Evolutionary conservation across 2,888 invertebrate genomes (phyloP).

Genomic region (Argyresthia albistria): DNA sequence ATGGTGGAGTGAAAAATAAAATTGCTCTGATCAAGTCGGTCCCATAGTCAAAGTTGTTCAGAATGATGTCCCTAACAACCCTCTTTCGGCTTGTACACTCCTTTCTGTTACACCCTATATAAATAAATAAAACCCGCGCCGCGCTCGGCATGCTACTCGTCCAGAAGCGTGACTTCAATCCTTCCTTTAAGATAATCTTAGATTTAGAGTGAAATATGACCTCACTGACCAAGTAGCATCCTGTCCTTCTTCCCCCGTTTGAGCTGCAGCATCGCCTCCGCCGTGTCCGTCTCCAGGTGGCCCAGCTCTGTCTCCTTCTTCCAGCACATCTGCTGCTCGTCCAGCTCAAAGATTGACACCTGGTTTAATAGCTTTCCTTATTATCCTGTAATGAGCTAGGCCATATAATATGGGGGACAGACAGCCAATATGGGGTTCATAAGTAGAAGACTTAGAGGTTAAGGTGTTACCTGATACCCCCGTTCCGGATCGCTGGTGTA

Average conservation of each 20-base stretch:
- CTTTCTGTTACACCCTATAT: too few relatives aligned
- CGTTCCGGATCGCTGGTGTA: slow-evolving; percentile 80
- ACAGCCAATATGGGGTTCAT: background rate
- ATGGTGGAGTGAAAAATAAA: too few relatives aligned
- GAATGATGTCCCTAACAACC: too few relatives aligned
- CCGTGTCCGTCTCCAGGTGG: slow-evolving; percentile 78
- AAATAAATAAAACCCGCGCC: too few relatives aligned
- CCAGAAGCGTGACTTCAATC: too few relatives aligned
- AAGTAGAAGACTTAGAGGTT: background rate
- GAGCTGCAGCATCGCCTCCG: slow-evolving; percentile 84
- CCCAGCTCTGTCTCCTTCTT: slow-evolving; percentile 73
- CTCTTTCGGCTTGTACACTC: too few relatives aligned
- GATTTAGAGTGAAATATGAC: background rate
- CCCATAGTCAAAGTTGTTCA: too few relatives aligned
- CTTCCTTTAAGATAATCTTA: too few relatives aligned
- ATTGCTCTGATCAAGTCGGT: too few relatives aligned
- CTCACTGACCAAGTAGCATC: slow-evolving; percentile 79
- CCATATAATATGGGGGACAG: too few relatives aligned
- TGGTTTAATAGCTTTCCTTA: slow-evolving; percentile 11
- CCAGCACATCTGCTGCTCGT: slow-evolving; percentile 74
- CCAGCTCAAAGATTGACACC: slow-evolving; percentile 54
- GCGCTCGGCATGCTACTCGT: too few relatives aligned
- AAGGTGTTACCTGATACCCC: slow-evolving; percentile 64
- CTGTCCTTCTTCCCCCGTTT: slow-evolving; percentile 87
- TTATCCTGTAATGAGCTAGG: too few relatives aligned